These are phyloP conservation scores for Tipula lateralis DNA, from an alignment of 2,888 invertebrate genomes.

Conservation along the genomic window DNA sequence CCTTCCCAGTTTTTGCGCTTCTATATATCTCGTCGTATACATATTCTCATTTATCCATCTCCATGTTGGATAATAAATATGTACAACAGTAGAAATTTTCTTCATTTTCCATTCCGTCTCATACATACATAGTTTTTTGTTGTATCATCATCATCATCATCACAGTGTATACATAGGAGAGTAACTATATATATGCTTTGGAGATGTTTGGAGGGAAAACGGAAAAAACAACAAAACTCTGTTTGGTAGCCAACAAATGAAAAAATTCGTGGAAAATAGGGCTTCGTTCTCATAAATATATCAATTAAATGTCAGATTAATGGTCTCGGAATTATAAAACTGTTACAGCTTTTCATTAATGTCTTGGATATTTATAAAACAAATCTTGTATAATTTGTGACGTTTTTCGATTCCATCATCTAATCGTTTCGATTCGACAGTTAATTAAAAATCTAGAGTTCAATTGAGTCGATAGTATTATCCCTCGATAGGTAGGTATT, in stretches of 20 bases:
- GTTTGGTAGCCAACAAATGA: background rate
- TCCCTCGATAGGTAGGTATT: background rate
- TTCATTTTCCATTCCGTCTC: background rate
- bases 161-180: background rate
- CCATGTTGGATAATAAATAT: background rate
- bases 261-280: background rate
- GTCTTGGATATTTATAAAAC: background rate
- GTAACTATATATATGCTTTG: background rate
- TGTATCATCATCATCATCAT: background rate
- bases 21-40: background rate
- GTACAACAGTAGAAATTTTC: background rate
- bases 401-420: background rate
- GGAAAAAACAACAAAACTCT: background rate
- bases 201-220: background rate
- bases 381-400: background rate
- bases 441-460: background rate
- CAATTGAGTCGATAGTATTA: background rate
- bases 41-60: background rate
- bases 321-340: background rate
- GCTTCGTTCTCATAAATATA: background rate
- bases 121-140: background rate
- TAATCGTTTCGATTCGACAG: background rate
- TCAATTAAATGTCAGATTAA: background rate
- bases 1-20: background rate
- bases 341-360: background rate